Evolutionary conservation across 2,888 invertebrate species (phyloP).

Genomic region (Trichogramma dendrolimi): DNA sequence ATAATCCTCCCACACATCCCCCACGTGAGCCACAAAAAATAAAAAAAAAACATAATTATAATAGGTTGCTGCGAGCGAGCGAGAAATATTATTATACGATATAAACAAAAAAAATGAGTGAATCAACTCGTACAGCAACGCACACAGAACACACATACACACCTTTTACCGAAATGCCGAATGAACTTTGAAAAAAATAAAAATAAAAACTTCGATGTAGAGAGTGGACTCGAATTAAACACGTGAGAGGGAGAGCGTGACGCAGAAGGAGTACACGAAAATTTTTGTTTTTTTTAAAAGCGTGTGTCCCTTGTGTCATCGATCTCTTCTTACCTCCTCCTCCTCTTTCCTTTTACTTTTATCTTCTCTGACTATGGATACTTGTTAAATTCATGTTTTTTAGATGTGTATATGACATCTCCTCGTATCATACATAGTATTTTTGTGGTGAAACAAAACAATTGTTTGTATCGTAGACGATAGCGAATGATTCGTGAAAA

Average conservation of each 20-base stretch:
- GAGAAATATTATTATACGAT: background rate
- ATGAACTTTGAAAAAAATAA: too few species aligned
- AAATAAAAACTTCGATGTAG: too few species aligned
- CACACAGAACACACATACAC: too few species aligned
- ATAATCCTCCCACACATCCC: background rate
- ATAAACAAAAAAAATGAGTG: conserved; percentile 6
- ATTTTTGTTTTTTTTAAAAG: background rate
- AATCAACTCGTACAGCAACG: too few species aligned
- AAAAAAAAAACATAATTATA: conserved; percentile 3
- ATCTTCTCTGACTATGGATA: too few species aligned
- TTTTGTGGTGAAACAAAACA: conserved; percentile 9
- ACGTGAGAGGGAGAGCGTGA: background rate
- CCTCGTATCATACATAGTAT: conserved; percentile 3
- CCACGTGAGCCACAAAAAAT: conserved; percentile 3
- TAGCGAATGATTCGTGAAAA: conserved; percentile 19
- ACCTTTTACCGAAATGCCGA: too few species aligned
- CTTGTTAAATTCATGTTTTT: too few species aligned
- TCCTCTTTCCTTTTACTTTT: background rate
- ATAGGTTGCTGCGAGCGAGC: background rate
- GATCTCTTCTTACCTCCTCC: background rate
- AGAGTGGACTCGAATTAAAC: conserved; percentile 11
- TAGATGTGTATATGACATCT: background rate
- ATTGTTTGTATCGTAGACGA: conserved; percentile 8
- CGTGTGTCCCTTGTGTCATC: background rate
- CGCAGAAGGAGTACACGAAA: conserved; percentile 5